These are phyloP conservation scores for Oscheius onirici DNA, from an alignment of 2,888 invertebrate genomes.

Conservation along the genomic window DNA sequence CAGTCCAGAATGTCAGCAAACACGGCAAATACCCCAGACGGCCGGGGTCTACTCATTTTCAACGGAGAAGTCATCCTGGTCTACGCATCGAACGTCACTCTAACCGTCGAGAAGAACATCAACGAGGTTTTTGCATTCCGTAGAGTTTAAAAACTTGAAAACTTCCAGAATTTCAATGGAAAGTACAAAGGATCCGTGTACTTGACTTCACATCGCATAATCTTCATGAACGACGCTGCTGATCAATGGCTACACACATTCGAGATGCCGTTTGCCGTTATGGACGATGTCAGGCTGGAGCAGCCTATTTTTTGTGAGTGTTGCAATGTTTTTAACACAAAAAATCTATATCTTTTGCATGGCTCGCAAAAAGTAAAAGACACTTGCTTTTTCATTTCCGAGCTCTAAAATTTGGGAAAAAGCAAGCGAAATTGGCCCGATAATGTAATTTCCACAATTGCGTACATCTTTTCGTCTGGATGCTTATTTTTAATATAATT, in stretches of 20 bases:
- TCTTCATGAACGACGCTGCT: conserved; percentile 51
- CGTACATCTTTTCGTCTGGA: not conserved
- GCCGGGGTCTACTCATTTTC: conserved; percentile 93
- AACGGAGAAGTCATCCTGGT: conserved; percentile 80
- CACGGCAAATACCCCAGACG: conserved; percentile 87
- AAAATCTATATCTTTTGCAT: not conserved
- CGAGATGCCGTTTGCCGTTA: conserved; percentile 89
- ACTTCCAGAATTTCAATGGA: conserved; percentile 53
- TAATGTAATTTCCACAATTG: not conserved
- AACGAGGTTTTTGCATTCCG: conserved; percentile 79
- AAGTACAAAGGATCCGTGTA: conserved; percentile 82
- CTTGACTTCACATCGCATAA: conserved; percentile 86
- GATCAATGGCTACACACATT: conserved; percentile 78
- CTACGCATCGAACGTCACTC: conserved; percentile 45
- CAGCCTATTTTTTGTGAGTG: conserved; percentile 89
- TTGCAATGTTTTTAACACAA: not conserved
- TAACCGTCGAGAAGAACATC: conserved; percentile 46
- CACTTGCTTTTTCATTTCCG: not conserved
- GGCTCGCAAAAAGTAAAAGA: not conserved
- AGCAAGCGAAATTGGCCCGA: not conserved
- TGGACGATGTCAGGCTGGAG: conserved; percentile 86
- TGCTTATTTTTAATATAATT: too few species aligned
- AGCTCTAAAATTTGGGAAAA: not conserved
- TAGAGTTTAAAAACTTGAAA: not conserved
- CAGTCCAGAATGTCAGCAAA: conserved; percentile 84